Evolutionary conservation across 2,113 vertebrate genomes (phyloP), one percentile per base, ranked within the genome.

Genomic region (Telmatochromis brichardi): DNA sequence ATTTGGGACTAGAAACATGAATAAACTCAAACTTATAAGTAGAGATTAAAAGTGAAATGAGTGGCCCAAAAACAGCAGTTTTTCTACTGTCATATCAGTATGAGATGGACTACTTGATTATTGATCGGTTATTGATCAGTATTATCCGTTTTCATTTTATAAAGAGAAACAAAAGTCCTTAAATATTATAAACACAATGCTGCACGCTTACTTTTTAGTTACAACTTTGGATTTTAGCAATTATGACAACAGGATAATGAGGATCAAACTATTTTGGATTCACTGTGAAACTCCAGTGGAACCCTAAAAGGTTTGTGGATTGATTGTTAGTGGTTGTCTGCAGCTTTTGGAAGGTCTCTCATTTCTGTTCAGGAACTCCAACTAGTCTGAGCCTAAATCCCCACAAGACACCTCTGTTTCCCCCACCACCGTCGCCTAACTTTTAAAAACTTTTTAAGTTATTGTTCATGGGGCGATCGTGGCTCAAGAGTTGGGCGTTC

Each of bases 61-160:
- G 8, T 51, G 26, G 1, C 5, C 10, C 7, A n/a, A 9, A 35
- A 35, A 14, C 17, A 9, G 17, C 76, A 9, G 47, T 79, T 47
- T 33, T 79, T 53, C 76, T 35, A n/a, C 47, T 76, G 68, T 76
- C 8, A 19, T 17, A 47, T 26, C 40, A 47, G 40, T 76, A 17
- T 76, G 40, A 47, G 68, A 73, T 73, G 40, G 40, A 26, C 42
- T 73, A 45, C 40, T 45, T 73, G 23, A 37, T 65, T 37, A 65
- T 37, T 65, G 60, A 65, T 65, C 60, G 2, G 60, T 65, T 65
- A 65, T 65, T 65, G 60, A 65, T 65, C 17, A n/a, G 19, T 65
- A 65, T 65, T 37, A 37, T 37, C 13, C 1, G 0, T 76, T 47
- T 76, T 76, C 23, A 76, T 76, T 47, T 76, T 47, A 47, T 28